phyloP scores from a whole-genome alignment of 2,113 vertebrate genomes.

The Candoia aspera region DNA sequence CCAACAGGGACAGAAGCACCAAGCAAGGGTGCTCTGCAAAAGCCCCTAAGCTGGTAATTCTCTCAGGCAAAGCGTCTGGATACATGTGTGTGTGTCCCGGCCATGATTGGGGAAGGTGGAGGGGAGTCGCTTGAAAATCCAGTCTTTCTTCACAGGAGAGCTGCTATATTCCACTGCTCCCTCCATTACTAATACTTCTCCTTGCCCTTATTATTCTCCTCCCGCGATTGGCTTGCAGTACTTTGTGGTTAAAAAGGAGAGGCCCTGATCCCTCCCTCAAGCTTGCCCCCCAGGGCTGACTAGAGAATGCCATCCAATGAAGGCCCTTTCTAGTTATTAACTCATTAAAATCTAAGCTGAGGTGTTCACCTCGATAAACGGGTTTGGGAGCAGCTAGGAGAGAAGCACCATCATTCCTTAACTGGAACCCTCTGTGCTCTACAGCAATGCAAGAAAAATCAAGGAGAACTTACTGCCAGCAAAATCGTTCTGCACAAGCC shows the following conservation, averaged over 20 bases:
- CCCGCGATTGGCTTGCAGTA: no score
- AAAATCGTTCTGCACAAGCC: constrained; percentile 97
- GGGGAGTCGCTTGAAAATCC: no score
- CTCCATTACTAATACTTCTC: background rate
- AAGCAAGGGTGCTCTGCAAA: no score
- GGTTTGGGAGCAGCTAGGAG: background rate
- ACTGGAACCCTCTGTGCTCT: background rate
- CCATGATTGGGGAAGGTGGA: no score
- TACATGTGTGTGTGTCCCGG: no score
- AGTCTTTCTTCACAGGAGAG: no score
- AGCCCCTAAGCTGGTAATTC: no score
- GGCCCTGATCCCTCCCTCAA: background rate
- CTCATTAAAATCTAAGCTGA: no score
- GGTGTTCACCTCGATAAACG: background rate
- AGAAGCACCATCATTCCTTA: background rate
- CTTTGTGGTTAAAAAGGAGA: no score
- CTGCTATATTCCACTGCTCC: no score
- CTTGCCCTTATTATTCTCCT: background rate
- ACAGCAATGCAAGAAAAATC: background rate
- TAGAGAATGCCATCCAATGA: background rate
- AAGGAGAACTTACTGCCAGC: constrained; percentile 86
- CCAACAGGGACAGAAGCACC: no score
- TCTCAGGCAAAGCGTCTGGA: no score
- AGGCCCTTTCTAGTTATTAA: background rate
- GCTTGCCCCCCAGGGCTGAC: background rate